phyloP scores from a whole-genome alignment of 2,888 invertebrate genomes.

The Drosophila ezoana region DNA sequence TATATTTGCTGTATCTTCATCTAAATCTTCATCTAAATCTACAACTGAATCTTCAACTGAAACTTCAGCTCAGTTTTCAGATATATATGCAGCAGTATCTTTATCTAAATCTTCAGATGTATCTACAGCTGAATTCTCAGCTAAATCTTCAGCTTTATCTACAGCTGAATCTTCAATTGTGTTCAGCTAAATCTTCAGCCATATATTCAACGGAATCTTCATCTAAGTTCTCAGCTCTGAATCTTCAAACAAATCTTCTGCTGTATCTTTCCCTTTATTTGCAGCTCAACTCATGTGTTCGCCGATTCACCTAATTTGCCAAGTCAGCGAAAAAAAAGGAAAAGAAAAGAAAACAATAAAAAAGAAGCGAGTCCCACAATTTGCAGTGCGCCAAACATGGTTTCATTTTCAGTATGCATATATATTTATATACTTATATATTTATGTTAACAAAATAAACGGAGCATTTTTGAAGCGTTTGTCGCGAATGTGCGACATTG shows the following conservation, averaged over 20 bases:
- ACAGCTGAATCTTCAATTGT: too few relatives aligned
- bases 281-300: not conserved
- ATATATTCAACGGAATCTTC: not conserved
- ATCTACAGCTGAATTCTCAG: too few relatives aligned
- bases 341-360: not conserved
- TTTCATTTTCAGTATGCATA: constrained; percentile 43
- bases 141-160: too few relatives aligned
- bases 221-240: not conserved
- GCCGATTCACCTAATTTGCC: constrained; percentile 31
- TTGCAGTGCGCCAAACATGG: constrained; percentile 48
- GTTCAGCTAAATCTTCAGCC: too few relatives aligned
- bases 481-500: constrained; percentile 44
- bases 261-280: not conserved
- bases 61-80: too few relatives aligned
- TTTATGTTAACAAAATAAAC: not conserved
- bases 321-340: constrained; percentile 42
- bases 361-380: constrained; percentile 35
- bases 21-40: too few relatives aligned
- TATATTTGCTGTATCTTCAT: too few relatives aligned
- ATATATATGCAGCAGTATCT: too few relatives aligned
- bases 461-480: constrained; percentile 33
- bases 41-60: too few relatives aligned
- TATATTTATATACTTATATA: not conserved
- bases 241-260: not conserved
- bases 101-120: too few relatives aligned